These are phyloP conservation scores for Tarsius wallacei DNA, from an alignment of 2,797 vertebrate species.

Conservation along the genomic window DNA sequence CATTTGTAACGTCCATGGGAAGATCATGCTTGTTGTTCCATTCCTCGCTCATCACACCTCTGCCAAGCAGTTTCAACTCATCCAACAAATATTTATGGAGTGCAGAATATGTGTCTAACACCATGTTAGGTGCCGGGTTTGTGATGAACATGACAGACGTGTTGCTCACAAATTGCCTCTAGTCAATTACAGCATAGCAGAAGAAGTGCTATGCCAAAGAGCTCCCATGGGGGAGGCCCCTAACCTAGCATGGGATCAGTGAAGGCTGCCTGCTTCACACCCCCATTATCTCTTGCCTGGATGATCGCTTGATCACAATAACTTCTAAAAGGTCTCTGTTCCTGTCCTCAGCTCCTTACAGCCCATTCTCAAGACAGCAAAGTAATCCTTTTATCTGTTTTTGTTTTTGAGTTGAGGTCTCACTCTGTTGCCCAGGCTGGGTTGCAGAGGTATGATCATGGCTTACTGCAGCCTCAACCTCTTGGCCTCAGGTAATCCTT, in stretches of 20 bases:
- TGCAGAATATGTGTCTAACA: background rate
- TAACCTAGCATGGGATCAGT: background rate
- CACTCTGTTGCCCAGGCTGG: background rate
- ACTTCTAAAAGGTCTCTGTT: background rate
- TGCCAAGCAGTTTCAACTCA: background rate
- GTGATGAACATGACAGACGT: background rate
- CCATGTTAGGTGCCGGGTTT: background rate
- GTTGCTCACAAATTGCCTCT: background rate
- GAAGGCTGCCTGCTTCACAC: background rate
- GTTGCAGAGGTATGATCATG: background rate
- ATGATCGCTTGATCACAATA: background rate
- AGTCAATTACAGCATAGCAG: background rate
- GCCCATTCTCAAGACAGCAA: background rate
- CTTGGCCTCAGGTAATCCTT: background rate
- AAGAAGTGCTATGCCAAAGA: background rate
- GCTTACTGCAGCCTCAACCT: background rate
- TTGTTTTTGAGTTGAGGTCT: background rate
- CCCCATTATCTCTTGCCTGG: background rate
- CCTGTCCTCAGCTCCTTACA: background rate
- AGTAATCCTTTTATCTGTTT: background rate
- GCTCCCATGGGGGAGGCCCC: background rate
- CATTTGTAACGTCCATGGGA: background rate
- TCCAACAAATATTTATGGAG: slow-evolving; percentile 42
- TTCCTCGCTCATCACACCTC: slow-evolving; percentile 20
- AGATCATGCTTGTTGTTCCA: background rate